Base-by-base conservation (phyloP, 2,113 vertebrate genomes). In the Harpagus bidentatus region DNA sequence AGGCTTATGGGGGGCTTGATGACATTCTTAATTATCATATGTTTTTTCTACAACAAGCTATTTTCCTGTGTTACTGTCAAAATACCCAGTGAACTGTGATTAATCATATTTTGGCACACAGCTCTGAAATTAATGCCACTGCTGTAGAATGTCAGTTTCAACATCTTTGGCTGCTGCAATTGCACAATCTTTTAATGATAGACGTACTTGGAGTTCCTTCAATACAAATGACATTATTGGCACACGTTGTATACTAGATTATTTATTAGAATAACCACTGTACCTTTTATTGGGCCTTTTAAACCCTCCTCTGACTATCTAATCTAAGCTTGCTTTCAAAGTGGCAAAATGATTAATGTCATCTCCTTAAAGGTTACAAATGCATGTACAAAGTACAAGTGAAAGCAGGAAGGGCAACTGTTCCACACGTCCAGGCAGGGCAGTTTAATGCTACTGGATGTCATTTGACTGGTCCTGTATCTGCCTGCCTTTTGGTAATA, bases 141-240 rank as follows among this genome's bases (percentile, higher is more conserved):
- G 87, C 62, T 4, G 4, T 89, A 90, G 90, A 96, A 91, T 77
- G 92, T 63, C 2, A 16, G 88, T 96, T 92, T 90, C 63, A 0
- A 90, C 90, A 92, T 88, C 85, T 95, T 66, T 73, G 87, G 62
- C 84, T 80, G 67, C 71, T 92, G 40, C 76, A 86, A 7, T 96
- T 96, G 92, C 85, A 58, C 90, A 81, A 4, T 81, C 45, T 83
- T 81, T 58, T 90, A 81, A 78, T 7, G 80, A 88, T 26, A 88
- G 88, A 78, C 0, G 72, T 94, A 94, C 93, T 96, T 90, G 92
- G 93, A 97, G 93, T 94, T 96, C 93, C 90, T 95, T 94, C 95
- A 96, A 25, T 88, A 80, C 76, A 50, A 74, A 90, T 92, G 36
- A 88, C 78, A 93, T 70, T 88, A 90, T 45, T 92, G 90, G 88